Evolutionary conservation across 2,113 vertebrate genomes (phyloP), one percentile per base, ranked within the genome.

Genomic region (Platysternon megacephalum): DNA sequence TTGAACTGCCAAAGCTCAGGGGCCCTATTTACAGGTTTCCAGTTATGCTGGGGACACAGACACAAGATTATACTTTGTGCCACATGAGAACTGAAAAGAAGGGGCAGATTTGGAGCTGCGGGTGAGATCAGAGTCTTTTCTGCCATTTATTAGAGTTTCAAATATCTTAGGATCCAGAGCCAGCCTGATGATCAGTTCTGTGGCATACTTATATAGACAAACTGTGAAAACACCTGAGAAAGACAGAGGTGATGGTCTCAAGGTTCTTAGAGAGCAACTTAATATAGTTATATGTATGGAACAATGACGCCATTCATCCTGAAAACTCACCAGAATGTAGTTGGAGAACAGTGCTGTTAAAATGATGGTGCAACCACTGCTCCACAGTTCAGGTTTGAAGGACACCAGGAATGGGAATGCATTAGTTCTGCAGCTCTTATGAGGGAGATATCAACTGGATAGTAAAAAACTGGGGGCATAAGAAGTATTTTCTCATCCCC

Each of bases 261-360:
- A 28, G 2, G 12, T 78, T 39, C 65, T 72, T 21, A 78, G 6
- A 28, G 3, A 1, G 1, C 3, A 68, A 68, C 22, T 49, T 10
- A 46, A 21, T 56, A 48, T 2, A 42, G 79, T 11, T 7, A 91
- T 28, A 2, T 21, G 1, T 48, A 8, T 65, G 22, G 0, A 0
- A 17, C 5, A 76, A n/a, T 24, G 35, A 85, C 11, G 76, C 3
- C 14, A 44, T 42, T 86, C 48, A 53, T 87, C 19, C 3, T 2
- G 2, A 26, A 85, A 91, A 52, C 24, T 65, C 14, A 46, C 3
- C 61, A 11, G 6, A 78, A 78, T 46, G 39, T 28, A 46, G n/a
- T 26, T 72, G 44, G n/a, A 83, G 28, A 29, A 80, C 3, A 91
- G 4, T 1, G 42, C 74, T 78, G 74, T 78, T 46, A 32, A 8